A percentile compares a stretch with the other conserved stretches of the same genome.
Conservation (phyloP, 2,113 vertebrate species). For the Pionites leucogaster region DNA sequence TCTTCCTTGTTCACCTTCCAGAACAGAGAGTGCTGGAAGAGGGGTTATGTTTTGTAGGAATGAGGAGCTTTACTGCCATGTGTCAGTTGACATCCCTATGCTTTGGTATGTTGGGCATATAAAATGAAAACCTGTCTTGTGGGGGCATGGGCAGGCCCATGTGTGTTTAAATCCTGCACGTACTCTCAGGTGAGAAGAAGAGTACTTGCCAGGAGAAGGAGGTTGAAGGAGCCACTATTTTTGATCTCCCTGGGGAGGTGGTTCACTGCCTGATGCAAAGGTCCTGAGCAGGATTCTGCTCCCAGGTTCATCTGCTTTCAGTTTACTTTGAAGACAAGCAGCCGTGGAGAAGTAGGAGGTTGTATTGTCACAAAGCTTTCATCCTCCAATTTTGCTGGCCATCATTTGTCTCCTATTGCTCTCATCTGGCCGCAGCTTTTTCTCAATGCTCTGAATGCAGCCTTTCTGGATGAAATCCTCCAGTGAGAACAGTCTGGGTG, state of each 20-base stretch:
- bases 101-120: neutral
- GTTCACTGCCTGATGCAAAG: neutral
- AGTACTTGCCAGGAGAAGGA: neutral
- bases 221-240: neutral
- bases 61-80: neutral
- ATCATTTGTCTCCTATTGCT: neutral
- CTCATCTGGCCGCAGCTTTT: neutral
- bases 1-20: neutral
- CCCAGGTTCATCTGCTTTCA: neutral
- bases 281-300: neutral
- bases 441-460: neutral
- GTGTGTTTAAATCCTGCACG: neutral
- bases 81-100: neutral
- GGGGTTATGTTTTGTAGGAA: neutral
- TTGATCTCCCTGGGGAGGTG: neutral
- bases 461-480: neutral
- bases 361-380: neutral
- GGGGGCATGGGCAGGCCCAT: neutral
- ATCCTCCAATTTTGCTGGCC: neutral
- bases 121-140: neutral
- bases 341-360: neutral
- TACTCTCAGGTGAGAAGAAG: neutral
- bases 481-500: neutral
- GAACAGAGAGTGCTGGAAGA: neutral
- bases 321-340: slow-evolving; percentile 21